These are phyloP conservation scores for Cataglyphis rosenhaueri DNA, from an alignment of 2,888 invertebrate species.

Conservation along the genomic window DNA sequence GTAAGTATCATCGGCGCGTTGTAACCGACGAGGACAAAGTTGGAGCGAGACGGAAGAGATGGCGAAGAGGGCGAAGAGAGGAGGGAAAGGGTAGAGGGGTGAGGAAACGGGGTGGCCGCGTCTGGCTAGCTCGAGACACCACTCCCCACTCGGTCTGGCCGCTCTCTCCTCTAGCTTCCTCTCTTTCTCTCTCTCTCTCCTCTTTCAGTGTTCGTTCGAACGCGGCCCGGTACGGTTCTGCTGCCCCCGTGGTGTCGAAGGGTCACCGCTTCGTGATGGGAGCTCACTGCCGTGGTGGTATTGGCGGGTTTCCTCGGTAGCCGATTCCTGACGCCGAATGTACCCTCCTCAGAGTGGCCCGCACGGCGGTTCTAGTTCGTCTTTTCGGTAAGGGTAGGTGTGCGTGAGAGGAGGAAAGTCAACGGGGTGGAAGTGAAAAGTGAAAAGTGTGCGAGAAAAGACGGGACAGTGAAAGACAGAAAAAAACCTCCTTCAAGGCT, in stretches of 20 bases:
- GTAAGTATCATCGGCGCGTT: conserved; percentile 15
- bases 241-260: conserved; percentile 70
- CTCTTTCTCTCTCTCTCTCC: conserved; percentile 66
- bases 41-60: neutral
- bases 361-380: conserved; percentile 11
- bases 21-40: conserved; percentile 21
- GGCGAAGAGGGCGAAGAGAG: conserved; percentile 43
- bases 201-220: conserved; percentile 83
- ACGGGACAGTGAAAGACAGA: conserved; percentile 29
- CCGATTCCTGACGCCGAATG: conserved; percentile 66
- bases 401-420: conserved; percentile 21
- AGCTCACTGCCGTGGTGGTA: conserved; percentile 75
- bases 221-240: conserved; percentile 81
- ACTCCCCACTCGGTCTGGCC: conserved; percentile 61
- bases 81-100: conserved; percentile 22
- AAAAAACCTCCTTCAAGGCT: neutral
- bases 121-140: conserved; percentile 73
- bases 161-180: conserved; percentile 62
- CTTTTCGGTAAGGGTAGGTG: neutral
- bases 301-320: conserved; percentile 78
- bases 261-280: conserved; percentile 79
- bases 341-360: conserved; percentile 54
- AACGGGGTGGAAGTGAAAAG: conserved; percentile 43
- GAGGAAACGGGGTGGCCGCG: conserved; percentile 72
- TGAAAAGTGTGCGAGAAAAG: conserved; percentile 38